Evolutionary conservation across 2,113 vertebrate species (phyloP).

Genomic region (Orycteropus afer): DNA sequence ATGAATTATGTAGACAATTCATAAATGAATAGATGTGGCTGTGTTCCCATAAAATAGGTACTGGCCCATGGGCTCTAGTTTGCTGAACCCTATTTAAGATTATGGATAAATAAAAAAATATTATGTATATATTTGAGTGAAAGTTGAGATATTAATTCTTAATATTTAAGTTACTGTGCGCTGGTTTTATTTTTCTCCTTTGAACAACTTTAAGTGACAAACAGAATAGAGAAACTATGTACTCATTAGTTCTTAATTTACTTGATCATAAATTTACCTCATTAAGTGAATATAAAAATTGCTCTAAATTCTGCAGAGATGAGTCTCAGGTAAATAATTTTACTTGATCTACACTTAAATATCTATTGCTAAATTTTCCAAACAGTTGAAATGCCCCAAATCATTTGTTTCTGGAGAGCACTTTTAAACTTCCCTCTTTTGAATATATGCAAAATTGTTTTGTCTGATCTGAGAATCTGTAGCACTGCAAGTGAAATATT

Average conservation of each 20-base stretch:
- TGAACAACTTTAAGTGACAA: neutral
- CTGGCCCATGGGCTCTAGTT: too few species aligned
- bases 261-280: neutral
- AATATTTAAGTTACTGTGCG: neutral
- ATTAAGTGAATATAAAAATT: neutral
- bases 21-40: too few species aligned
- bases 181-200: neutral
- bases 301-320: neutral
- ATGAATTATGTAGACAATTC: too few species aligned
- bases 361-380: neutral
- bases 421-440: neutral
- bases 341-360: neutral
- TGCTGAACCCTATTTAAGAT: too few species aligned
- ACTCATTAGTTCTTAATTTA: neutral
- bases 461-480: neutral
- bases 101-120: too few species aligned
- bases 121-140: too few species aligned
- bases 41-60: too few species aligned
- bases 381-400: neutral
- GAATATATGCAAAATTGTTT: neutral
- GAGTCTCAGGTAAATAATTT: neutral
- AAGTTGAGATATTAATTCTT: neutral
- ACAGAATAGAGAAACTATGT: neutral
- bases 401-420: neutral
- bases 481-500: neutral